Evolutionary conservation across 2,113 vertebrate species (phyloP).

Genomic region (Silurus glanis): DNA sequence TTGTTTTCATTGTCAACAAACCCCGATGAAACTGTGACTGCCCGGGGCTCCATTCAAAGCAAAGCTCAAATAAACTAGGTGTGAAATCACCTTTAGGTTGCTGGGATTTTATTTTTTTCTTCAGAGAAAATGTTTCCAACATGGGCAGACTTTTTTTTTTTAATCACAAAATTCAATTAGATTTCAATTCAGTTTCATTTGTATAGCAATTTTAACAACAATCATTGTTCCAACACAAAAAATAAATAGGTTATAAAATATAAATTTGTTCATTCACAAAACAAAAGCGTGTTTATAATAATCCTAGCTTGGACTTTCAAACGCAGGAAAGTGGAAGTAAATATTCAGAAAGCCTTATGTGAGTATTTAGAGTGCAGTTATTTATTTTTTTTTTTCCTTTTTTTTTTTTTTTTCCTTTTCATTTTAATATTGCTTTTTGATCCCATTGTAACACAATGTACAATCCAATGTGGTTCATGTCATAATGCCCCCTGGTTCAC

Average conservation of each 20-base stretch:
- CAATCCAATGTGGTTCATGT: background rate
- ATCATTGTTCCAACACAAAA: no score
- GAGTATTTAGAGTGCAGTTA: background rate
- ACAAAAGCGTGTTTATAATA: background rate
- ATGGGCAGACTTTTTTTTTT: no score
- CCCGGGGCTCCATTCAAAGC: background rate
- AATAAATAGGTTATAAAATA: no score
- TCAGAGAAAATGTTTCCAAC: background rate
- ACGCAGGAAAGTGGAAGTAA: background rate
- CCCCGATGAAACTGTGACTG: background rate
- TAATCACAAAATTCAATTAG: no score
- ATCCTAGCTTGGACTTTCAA: background rate
- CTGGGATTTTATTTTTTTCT: background rate
- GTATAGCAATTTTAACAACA: no score
- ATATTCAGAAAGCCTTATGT: background rate
- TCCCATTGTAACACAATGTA: background rate
- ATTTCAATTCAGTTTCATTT: no score
- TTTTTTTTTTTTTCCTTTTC: no score
- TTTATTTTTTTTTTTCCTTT: no score
- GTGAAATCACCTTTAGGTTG: background rate
- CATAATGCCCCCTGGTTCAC: background rate
- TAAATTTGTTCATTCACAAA: background rate
- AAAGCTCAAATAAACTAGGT: background rate
- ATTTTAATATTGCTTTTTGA: background rate
- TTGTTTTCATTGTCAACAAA: conserved; percentile 8